A percentile compares a stretch with the other conserved stretches of the same genome.
These are phyloP conservation scores for Brachyhypopomus gauderio DNA, from an alignment of 2,113 vertebrate species.

Conservation along the genomic window DNA sequence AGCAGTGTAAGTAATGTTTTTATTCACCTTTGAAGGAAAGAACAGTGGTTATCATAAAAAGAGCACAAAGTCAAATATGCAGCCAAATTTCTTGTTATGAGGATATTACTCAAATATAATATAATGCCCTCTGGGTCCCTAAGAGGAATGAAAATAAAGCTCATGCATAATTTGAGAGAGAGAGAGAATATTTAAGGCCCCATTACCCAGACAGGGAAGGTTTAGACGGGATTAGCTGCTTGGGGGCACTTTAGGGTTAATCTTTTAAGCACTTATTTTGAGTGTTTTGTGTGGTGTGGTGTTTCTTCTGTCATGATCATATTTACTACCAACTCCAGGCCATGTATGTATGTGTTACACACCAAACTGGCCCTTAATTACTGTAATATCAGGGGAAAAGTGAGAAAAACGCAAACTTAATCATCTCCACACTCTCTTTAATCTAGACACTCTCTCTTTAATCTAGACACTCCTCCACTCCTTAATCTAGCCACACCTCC, in stretches of 20 bases:
- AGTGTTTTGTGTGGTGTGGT: neutral
- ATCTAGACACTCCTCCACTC: too few relatives aligned
- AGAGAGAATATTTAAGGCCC: neutral
- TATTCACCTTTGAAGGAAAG: neutral
- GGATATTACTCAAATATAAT: slow-evolving; percentile 10
- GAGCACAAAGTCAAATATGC: neutral
- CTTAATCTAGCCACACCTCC: too few relatives aligned
- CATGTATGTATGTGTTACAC: neutral
- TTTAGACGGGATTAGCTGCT: slow-evolving; percentile 13
- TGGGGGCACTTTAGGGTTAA: slow-evolving; percentile 18
- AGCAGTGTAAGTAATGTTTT: neutral
- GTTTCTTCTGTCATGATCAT: neutral
- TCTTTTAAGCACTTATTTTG: slow-evolving; percentile 11
- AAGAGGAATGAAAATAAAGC: neutral
- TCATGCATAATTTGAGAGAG: neutral
- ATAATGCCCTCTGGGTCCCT: neutral
- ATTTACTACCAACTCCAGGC: neutral
- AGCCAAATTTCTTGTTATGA: neutral
- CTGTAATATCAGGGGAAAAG: neutral
- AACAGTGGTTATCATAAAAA: neutral
- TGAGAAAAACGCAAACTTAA: neutral
- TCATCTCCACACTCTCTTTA: neutral
- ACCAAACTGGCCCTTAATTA: neutral
- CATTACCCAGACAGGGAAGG: neutral
- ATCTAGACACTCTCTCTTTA: too few relatives aligned